Conservation (phyloP, 2,888 invertebrate genomes). For the Lacanobia wlatinum region DNA sequence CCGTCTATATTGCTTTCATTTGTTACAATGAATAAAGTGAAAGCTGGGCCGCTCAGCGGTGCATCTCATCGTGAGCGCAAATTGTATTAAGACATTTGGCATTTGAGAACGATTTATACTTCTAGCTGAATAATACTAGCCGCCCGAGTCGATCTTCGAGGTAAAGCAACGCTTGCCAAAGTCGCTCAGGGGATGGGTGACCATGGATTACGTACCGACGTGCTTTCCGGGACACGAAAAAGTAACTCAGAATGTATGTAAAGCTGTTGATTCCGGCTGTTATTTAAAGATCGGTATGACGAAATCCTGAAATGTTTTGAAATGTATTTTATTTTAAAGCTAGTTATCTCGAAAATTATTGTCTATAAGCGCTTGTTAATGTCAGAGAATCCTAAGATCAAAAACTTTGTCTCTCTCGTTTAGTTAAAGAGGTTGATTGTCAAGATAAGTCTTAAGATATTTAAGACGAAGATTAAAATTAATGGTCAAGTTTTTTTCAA, state of each 20-base stretch:
- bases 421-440: constrained; percentile 10
- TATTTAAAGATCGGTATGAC: too few species aligned
- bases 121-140: too few species aligned
- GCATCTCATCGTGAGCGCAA: constrained; percentile 62
- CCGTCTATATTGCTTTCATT: constrained; percentile 38
- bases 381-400: constrained; percentile 2
- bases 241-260: too few species aligned
- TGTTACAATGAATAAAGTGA: constrained; percentile 41
- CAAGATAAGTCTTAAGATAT: constrained; percentile 5
- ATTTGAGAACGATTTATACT: too few species aligned
- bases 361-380: background rate
- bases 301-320: too few species aligned
- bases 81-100: constrained; percentile 62
- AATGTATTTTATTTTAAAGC: background rate
- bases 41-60: constrained; percentile 34
- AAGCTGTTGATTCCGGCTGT: too few species aligned
- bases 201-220: too few species aligned
- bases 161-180: too few species aligned
- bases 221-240: too few species aligned
- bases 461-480: constrained; percentile 8
- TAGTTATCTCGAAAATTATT: background rate
- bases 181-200: too few species aligned
- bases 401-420: background rate
- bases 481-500: background rate
- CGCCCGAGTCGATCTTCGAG: too few species aligned